Evolutionary conservation across 1,140 invertebrate genomes (phyloP).

Genomic region (Bombus waltoni): DNA sequence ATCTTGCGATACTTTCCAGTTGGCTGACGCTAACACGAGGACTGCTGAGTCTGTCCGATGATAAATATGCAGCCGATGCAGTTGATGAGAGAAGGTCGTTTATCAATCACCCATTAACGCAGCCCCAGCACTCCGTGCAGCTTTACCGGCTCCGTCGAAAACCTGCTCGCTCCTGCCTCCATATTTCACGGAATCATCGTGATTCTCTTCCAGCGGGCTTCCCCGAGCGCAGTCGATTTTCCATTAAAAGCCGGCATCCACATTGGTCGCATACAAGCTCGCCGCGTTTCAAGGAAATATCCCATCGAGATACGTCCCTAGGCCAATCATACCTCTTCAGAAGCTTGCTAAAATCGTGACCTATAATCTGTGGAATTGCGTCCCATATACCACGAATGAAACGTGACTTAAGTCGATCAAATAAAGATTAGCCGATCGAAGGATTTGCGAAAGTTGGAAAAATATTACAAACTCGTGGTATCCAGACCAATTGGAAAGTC

Average conservation of each 20-base stretch:
- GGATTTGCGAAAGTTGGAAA: neutral
- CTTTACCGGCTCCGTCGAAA: slow-evolving; percentile 57
- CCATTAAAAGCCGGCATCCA: slow-evolving; percentile 63
- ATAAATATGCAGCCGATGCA: slow-evolving; percentile 70
- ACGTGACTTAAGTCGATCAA: neutral
- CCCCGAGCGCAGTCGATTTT: slow-evolving; percentile 54
- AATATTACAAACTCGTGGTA: neutral
- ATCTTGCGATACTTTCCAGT: slow-evolving; percentile 49
- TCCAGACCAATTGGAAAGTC: neutral
- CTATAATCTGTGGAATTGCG: slow-evolving; percentile 12
- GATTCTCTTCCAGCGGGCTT: slow-evolving; percentile 55
- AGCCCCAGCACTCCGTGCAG: slow-evolving; percentile 45
- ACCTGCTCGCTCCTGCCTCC: slow-evolving; percentile 67
- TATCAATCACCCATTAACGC: slow-evolving; percentile 71
- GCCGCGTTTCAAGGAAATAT: slow-evolving; percentile 27
- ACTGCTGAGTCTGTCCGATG: slow-evolving; percentile 58
- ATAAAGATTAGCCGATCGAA: neutral
- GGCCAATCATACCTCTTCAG: neutral
- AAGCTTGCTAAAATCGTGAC: slow-evolving; percentile 12
- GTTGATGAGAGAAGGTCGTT: slow-evolving; percentile 69
- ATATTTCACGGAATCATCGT: slow-evolving; percentile 71
- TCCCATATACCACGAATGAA: neutral
- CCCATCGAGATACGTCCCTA: slow-evolving; percentile 10
- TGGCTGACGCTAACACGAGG: slow-evolving; percentile 43
- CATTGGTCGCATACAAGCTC: slow-evolving; percentile 40